phyloP scores from a whole-genome alignment of 2,113 vertebrate genomes.

The Lutjanus erythropterus region DNA sequence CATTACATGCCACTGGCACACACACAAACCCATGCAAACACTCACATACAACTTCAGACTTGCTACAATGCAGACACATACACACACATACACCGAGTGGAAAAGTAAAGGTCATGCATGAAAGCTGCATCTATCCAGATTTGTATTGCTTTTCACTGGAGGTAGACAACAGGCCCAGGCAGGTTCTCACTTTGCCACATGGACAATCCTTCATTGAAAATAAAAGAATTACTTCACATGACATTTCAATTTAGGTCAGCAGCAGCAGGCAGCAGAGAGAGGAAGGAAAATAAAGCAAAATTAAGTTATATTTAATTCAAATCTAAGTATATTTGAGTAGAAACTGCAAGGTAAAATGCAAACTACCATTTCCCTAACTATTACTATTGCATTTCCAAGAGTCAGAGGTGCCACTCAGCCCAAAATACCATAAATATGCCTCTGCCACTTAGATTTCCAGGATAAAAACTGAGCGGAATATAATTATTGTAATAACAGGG shows the following conservation, averaged over 20 bases:
- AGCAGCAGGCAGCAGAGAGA: constrained; percentile 12
- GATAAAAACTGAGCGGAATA: constrained; percentile 15
- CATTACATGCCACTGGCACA: background rate
- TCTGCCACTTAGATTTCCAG: constrained; percentile 4
- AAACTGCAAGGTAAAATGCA: background rate
- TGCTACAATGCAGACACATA: no score
- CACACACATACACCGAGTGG: background rate
- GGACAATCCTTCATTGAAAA: constrained; percentile 23
- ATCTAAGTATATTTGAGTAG: background rate
- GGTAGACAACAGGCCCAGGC: constrained; percentile 57
- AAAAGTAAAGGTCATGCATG: constrained; percentile 29
- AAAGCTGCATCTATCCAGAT: background rate
- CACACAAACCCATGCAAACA: background rate
- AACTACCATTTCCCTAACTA: background rate
- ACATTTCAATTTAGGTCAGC: constrained; percentile 51
- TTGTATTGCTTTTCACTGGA: constrained; percentile 2
- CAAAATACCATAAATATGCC: constrained; percentile 4
- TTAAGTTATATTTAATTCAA: background rate
- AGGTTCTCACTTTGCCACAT: constrained; percentile 55
- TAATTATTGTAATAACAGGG: constrained; percentile 48
- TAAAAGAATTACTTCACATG: constrained; percentile 23
- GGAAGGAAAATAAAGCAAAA: background rate
- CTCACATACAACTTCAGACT: background rate
- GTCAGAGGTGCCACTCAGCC: background rate
- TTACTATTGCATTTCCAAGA: background rate